Percentiles rank a stretch among this genome's conserved stretches.
Evolutionary conservation across 2,888 invertebrate species (phyloP).

Genomic region (Hyppa rectilinea): DNA sequence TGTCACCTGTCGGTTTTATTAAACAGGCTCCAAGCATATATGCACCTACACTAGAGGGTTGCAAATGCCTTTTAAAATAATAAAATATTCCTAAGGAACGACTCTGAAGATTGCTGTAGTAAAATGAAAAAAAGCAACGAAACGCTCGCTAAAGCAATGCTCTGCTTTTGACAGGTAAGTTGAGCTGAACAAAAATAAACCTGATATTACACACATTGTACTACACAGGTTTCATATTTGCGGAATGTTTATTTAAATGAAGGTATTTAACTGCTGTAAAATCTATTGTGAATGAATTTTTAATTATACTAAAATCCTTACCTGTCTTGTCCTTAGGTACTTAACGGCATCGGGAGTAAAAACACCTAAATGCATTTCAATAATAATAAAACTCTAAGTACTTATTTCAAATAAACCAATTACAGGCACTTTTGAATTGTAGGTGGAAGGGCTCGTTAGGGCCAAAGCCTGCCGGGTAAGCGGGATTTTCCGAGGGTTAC

Average conservation of each 20-base stretch:
- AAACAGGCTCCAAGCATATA: not conserved
- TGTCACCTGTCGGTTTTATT: not conserved
- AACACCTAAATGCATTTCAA: too few relatives aligned
- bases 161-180: constrained; percentile 43
- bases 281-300: too few relatives aligned
- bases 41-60: not conserved
- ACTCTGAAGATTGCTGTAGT: not conserved
- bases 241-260: not conserved
- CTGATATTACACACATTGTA: constrained; percentile 8
- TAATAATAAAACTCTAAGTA: too few relatives aligned
- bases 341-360: too few relatives aligned
- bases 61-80: not conserved
- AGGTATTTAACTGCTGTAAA: not conserved
- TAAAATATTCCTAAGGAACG: not conserved
- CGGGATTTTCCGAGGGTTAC: too few relatives aligned
- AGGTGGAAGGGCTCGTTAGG: too few relatives aligned
- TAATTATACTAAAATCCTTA: too few relatives aligned
- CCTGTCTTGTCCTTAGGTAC: too few relatives aligned
- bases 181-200: constrained; percentile 34
- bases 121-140: constrained; percentile 25
- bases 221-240: not conserved
- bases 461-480: too few relatives aligned
- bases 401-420: too few relatives aligned
- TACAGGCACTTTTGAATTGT: too few relatives aligned
- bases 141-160: constrained; percentile 18